phyloP scores from a whole-genome alignment of 1,140 invertebrate genomes.

The Ceratina japonica region DNA sequence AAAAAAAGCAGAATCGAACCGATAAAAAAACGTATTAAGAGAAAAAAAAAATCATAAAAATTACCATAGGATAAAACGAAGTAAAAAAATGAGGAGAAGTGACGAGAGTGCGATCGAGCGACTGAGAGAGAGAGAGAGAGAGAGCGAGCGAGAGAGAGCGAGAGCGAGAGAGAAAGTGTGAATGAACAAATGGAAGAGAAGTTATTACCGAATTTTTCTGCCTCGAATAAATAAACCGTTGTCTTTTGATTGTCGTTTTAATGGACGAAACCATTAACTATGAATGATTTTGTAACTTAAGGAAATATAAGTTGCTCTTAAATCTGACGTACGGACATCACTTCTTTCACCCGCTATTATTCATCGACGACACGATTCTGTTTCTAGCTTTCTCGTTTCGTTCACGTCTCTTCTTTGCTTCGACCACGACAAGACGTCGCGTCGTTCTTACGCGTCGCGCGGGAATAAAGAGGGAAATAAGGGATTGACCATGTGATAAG shows the following conservation, averaged over 20 bases:
- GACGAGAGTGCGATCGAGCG: neutral
- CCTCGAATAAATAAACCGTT: conserved; percentile 7
- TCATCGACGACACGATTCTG: conserved; percentile 10
- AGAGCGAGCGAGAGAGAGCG: conserved; percentile 20
- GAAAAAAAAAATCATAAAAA: conserved; percentile 22
- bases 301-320: conserved; percentile 50
- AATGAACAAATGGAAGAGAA: conserved; percentile 46
- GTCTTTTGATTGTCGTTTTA: conserved; percentile 36
- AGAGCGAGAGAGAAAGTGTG: conserved; percentile 20
- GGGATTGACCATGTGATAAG: neutral
- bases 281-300: conserved; percentile 46
- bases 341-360: conserved; percentile 35
- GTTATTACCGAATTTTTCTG: conserved; percentile 18
- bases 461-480: too few relatives aligned
- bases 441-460: neutral
- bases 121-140: conserved; percentile 8
- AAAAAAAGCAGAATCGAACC: conserved; percentile 3
- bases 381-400: conserved; percentile 20
- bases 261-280: conserved; percentile 17
- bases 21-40: conserved; percentile 15
- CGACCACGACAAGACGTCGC: neutral
- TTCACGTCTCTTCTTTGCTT: neutral
- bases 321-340: conserved; percentile 35
- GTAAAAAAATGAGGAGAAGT: conserved; percentile 19
- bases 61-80: conserved; percentile 7